Percentiles rank a stretch among this genome's conserved stretches.
phyloP scores from a whole-genome alignment of 2,888 invertebrate species.

The Aphodius sticticus region DNA sequence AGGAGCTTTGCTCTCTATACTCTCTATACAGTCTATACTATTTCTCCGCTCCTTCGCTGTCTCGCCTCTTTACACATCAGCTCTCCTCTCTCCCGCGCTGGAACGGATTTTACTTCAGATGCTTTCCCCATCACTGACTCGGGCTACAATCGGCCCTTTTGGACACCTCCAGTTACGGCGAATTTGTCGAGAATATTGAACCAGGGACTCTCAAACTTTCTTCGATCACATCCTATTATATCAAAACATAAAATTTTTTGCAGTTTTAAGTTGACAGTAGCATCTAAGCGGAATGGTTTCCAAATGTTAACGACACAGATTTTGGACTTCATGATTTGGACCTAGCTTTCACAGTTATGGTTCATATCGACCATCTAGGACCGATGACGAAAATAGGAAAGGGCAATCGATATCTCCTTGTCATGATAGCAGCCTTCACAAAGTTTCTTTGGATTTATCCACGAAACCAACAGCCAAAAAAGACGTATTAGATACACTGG shows the following conservation, averaged over 20 bases:
- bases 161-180: not conserved
- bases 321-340: no score
- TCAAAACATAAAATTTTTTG: no score
- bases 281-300: no score
- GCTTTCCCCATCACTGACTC: not conserved
- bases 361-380: no score
- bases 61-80: not conserved
- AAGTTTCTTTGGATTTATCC: constrained; percentile 40
- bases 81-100: not conserved
- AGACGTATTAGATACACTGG: constrained; percentile 33
- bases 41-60: not conserved
- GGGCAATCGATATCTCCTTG: no score
- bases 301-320: no score
- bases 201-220: constrained; percentile 15
- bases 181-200: no score
- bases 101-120: not conserved
- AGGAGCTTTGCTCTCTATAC: not conserved
- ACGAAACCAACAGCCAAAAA: constrained; percentile 13
- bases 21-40: not conserved
- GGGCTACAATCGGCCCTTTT: not conserved
- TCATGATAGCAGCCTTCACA: constrained; percentile 45
- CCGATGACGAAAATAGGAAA: no score
- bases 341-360: no score
- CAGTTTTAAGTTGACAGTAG: no score
- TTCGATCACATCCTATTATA: no score